Evolutionary conservation across 1,140 invertebrate genomes (phyloP), one percentile per base, ranked within the genome.

Genomic region (Calycopis cecrops): DNA sequence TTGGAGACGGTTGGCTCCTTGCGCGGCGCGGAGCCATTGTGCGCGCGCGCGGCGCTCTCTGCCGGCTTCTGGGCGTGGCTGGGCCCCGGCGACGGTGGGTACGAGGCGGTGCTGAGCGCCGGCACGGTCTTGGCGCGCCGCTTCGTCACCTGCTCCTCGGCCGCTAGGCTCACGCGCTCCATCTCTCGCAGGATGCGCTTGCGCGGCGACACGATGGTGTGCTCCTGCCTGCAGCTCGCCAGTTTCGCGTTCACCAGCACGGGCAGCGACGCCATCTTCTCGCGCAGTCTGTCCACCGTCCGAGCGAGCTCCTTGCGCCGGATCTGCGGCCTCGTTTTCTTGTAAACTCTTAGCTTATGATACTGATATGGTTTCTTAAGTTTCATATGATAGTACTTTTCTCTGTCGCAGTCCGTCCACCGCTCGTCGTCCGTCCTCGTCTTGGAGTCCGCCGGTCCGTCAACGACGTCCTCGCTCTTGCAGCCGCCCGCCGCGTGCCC

Each of bases 141-240:
- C 63, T 89, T 89, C 14, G 64, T 79, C 34, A 71, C 77, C 62
- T 74, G 69, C 60, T 94, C 93, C 69, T 94, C 92, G 44, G 40
- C 14, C 9, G 40, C 40, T 14, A 94, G 79, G 38, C 90, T 93
- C 0, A 94, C 93, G 69, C 91, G 89, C 76, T 94, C 93, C 61
- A 94, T 85, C 67, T 94, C 93, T 11, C 92, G 88, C 14, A 94
- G 75, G 60, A 94, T 94, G 54, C 93, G 88, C 71, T 94, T 94
- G 4, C 93, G 88, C 37, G 93, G 93, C 40, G 93, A 94, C 2
- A 94, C 92, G 71, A 88, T 87, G 63, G 71, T 72, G 66, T 86
- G 85, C 60, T 88, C 87, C 62, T 86, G 87, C 21, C 82, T 75
- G 52, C 84, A 87, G 55, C 63, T 81, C 9, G 79, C 77, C n/a